Conservation (phyloP, 2,888 invertebrate genomes). For the Zygaena filipendulae region DNA sequence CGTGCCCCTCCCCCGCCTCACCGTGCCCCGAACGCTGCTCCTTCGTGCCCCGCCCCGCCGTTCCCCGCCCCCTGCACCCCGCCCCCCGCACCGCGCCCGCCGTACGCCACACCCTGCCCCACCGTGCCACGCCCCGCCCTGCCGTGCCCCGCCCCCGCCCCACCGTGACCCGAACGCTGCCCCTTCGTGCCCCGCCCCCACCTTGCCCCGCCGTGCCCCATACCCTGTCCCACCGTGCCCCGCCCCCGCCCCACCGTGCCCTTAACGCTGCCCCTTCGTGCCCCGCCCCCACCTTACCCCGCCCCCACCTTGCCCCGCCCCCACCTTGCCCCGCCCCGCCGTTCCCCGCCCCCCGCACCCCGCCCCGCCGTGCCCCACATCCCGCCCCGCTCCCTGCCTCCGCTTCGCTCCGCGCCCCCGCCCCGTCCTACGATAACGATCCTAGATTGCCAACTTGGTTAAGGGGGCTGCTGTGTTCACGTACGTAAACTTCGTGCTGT, state of each 20-base stretch:
- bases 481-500: too few relatives aligned
- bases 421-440: not conserved
- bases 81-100: not conserved
- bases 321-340: too few relatives aligned
- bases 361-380: not conserved
- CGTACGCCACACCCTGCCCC: too few relatives aligned
- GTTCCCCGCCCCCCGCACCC: not conserved
- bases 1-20: not conserved
- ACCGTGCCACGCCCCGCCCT: not conserved
- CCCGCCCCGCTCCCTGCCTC: not conserved
- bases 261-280: not conserved
- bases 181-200: not conserved
- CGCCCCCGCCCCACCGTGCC: not conserved
- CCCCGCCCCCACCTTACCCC: not conserved
- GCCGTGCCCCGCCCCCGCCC: not conserved
- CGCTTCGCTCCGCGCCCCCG: not conserved
- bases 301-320: not conserved
- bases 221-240: not conserved
- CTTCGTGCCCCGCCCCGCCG: not conserved
- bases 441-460: too few relatives aligned
- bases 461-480: too few relatives aligned
- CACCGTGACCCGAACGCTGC: not conserved
- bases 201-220: too few relatives aligned
- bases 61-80: not conserved
- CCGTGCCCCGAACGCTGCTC: not conserved